Percentiles rank a stretch among this genome's conserved stretches.
Evolutionary conservation across 2,113 vertebrate species (phyloP).

Genomic region (Miniopterus natalensis): DNA sequence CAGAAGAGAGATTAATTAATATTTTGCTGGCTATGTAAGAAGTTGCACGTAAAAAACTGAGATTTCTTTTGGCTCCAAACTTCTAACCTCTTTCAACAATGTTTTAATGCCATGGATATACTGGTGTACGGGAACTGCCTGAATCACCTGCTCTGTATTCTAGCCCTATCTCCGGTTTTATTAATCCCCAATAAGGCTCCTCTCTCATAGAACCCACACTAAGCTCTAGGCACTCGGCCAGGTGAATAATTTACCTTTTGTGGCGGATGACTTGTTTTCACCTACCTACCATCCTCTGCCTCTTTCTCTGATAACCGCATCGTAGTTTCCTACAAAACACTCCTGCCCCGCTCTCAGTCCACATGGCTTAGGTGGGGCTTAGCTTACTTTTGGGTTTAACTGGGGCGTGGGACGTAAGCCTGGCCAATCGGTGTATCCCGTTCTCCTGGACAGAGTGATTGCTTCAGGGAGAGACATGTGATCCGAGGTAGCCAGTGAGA

Average conservation of each 20-base stretch:
- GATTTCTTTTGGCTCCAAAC: background rate
- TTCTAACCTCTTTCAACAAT: background rate
- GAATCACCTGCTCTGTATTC: background rate
- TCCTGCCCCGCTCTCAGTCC: background rate
- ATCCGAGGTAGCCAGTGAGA: background rate
- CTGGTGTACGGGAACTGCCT: background rate
- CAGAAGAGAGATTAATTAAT: conserved; percentile 30
- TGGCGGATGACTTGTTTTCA: background rate
- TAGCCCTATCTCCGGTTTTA: background rate
- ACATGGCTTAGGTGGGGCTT: fast-evolving
- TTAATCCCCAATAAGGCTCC: background rate
- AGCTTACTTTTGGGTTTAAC: background rate
- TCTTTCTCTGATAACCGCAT: background rate
- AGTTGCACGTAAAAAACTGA: background rate
- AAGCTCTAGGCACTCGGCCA: background rate
- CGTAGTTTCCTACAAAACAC: background rate
- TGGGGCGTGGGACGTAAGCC: too few species aligned
- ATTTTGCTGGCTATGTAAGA: conserved; percentile 67
- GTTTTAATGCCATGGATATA: background rate
- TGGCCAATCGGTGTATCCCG: background rate
- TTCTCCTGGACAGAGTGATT: background rate
- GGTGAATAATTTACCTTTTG: background rate
- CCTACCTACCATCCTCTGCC: background rate
- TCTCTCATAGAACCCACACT: background rate
- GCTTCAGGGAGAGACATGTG: background rate